Base-by-base conservation (phyloP, 2,113 vertebrate species). In the Bubalus kerabau region DNA sequence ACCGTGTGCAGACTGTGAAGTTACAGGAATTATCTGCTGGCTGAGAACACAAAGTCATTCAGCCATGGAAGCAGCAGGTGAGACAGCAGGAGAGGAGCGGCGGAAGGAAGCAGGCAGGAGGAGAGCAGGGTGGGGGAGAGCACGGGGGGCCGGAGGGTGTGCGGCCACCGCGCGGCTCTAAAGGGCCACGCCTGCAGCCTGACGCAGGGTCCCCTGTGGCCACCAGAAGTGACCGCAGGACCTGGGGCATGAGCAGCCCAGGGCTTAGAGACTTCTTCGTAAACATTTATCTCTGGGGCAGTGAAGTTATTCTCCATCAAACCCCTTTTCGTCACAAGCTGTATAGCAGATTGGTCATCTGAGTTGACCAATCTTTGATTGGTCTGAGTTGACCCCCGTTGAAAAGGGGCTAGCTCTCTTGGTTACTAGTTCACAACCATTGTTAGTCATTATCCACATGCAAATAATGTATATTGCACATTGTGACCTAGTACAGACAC, bases 81-180 rank as follows among this genome's bases (percentile, higher is more conserved):
- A 67, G 92, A 71, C 2, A 2, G 10, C 60, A 60, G 84, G 36
- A 81, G 28, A 16, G 46, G 32, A 26, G 7, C 23, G 1, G 28
- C 1, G 2, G 52, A 36, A 85, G 80, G 26, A 32, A 56, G 67
- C n/a, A 4, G 7, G 15, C 3, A 3, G 43, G 30, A 78, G 56
- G 48, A 3, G n/a, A 30, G 43, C 46, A 6, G n/a, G 21, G 71
- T 24, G 0, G 28, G 0, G 23, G 1, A 7, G 56, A 23, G 4
- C 5, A 1, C 2, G 2, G 54, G 17, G 36, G 36, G 0, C 30
- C 0, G 16, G 62, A 19, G 43, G 5, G 9, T 30, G 7, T 9
- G 3, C 5, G 15, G 50, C 48, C 67, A 36, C 10, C 2, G 0
- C 5, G 14, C 0, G 5, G 14, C n/a, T 30, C 7, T 10, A 46